A percentile compares a stretch with the other conserved stretches of the same genome.
phyloP scores from a whole-genome alignment of 2,888 invertebrate genomes.

The Horisme vitalbata region DNA sequence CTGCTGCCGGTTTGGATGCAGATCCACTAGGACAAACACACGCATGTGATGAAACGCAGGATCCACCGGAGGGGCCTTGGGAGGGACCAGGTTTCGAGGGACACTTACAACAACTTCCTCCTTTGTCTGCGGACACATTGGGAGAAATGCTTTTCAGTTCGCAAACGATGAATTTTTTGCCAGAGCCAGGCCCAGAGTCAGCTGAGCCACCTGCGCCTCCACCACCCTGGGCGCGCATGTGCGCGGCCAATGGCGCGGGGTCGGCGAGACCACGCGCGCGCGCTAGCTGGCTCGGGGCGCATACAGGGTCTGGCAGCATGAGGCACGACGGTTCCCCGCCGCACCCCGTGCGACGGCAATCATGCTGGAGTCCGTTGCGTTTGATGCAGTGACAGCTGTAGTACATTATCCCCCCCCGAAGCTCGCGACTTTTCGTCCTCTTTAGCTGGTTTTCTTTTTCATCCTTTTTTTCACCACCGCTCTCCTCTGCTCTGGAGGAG shows the following conservation, averaged over 20 bases:
- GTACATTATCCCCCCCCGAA: constrained; percentile 80
- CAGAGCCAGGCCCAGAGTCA: constrained; percentile 44
- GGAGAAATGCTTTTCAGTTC: constrained; percentile 68
- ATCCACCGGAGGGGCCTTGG: constrained; percentile 23
- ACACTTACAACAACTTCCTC: constrained; percentile 72
- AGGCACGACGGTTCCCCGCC: constrained; percentile 79
- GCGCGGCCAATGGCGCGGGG: constrained; percentile 60
- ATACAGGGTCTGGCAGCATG: constrained; percentile 78
- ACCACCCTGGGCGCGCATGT: constrained; percentile 48
- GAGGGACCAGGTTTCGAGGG: constrained; percentile 34
- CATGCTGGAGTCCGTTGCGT: constrained; percentile 83
- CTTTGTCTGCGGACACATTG: constrained; percentile 45
- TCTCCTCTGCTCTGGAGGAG: constrained; percentile 55
- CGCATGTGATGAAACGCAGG: constrained; percentile 17
- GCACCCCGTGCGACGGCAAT: constrained; percentile 80
- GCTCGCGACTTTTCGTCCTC: constrained; percentile 76
- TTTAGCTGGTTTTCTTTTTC: constrained; percentile 73
- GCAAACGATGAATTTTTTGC: constrained; percentile 74
- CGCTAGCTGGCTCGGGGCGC: constrained; percentile 78
- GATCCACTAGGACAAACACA: constrained; percentile 34
- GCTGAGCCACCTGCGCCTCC: constrained; percentile 41
- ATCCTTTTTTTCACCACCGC: constrained; percentile 63
- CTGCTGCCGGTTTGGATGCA: constrained; percentile 14
- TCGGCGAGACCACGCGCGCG: constrained; percentile 71
- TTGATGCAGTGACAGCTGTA: constrained; percentile 83